Conservation (phyloP, 2,797 vertebrate species). For the Lagodon rhomboides region DNA sequence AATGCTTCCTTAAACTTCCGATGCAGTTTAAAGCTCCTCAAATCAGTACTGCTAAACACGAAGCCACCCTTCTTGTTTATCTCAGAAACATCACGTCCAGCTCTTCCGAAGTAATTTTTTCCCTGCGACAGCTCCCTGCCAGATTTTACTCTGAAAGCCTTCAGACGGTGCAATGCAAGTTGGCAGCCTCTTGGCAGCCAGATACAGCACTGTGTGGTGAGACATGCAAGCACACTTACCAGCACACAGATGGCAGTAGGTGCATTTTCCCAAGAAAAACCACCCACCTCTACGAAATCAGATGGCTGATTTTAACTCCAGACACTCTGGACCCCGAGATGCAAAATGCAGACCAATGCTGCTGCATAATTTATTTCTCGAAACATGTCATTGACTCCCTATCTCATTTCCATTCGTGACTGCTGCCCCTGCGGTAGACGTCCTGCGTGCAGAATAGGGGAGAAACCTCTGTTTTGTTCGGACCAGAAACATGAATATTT, state of each 20-base stretch:
- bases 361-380: slow-evolving; percentile 68
- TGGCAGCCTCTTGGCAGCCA: slow-evolving; percentile 48
- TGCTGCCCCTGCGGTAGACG: neutral
- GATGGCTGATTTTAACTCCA: slow-evolving; percentile 64
- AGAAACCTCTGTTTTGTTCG: slow-evolving; percentile 32
- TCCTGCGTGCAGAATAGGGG: slow-evolving; percentile 33
- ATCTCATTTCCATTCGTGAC: slow-evolving; percentile 52
- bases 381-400: slow-evolving; percentile 55
- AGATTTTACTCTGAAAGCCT: slow-evolving; percentile 44
- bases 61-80: slow-evolving; percentile 44
- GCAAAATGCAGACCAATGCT: slow-evolving; percentile 42
- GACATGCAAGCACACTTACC: slow-evolving; percentile 41
- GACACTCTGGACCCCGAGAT: slow-evolving; percentile 45
- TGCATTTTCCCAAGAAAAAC: slow-evolving; percentile 60
- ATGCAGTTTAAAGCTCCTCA: slow-evolving; percentile 20
- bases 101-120: neutral
- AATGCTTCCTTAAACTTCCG: slow-evolving; percentile 20
- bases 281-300: slow-evolving; percentile 66
- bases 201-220: slow-evolving; percentile 22
- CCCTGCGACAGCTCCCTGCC: slow-evolving; percentile 26
- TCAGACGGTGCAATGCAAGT: slow-evolving; percentile 41
- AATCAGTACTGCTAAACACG: slow-evolving; percentile 23
- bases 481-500: slow-evolving; percentile 52
- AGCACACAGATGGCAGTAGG: slow-evolving; percentile 58
- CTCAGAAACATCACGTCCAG: slow-evolving; percentile 27